Evolutionary conservation across 2,888 invertebrate genomes (phyloP).

Genomic region (Synanthedon andrenaeformis): DNA sequence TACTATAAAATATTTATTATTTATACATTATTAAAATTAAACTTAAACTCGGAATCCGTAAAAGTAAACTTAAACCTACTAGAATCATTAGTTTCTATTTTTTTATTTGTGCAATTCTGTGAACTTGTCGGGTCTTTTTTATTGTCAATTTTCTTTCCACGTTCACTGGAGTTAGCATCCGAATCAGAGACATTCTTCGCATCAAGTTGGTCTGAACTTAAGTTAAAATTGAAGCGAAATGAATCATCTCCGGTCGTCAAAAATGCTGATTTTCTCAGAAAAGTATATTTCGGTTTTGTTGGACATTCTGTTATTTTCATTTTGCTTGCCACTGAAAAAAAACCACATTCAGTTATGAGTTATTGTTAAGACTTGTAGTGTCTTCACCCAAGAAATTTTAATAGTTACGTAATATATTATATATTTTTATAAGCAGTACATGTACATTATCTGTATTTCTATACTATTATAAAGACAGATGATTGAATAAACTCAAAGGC

Average conservation of each 20-base stretch:
- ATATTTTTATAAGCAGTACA: no score
- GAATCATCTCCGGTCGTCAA: slow-evolving; percentile 58
- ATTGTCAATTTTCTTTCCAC: background rate
- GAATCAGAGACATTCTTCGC: slow-evolving; percentile 10
- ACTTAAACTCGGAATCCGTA: slow-evolving; percentile 71
- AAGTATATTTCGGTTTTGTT: slow-evolving; percentile 72
- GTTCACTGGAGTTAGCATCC: slow-evolving; percentile 1
- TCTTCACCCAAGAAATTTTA: no score
- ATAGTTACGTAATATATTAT: no score
- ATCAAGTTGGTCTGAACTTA: slow-evolving; percentile 30
- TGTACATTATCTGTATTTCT: no score
- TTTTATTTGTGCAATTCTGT: slow-evolving; percentile 7
- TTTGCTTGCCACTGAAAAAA: slow-evolving; percentile 65
- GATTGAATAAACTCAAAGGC: no score
- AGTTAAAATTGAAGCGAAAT: slow-evolving; percentile 67
- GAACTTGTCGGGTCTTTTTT: no score
- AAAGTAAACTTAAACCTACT: slow-evolving; percentile 48
- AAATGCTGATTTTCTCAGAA: slow-evolving; percentile 75
- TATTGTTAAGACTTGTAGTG: no score
- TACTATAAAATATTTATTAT: background rate
- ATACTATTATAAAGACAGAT: no score
- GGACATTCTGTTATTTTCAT: slow-evolving; percentile 68
- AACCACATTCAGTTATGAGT: no score
- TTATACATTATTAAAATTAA: slow-evolving; percentile 70
- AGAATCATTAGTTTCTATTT: slow-evolving; percentile 13